Conservation (phyloP, 2,113 vertebrate species). For the Aramus guarauna region DNA sequence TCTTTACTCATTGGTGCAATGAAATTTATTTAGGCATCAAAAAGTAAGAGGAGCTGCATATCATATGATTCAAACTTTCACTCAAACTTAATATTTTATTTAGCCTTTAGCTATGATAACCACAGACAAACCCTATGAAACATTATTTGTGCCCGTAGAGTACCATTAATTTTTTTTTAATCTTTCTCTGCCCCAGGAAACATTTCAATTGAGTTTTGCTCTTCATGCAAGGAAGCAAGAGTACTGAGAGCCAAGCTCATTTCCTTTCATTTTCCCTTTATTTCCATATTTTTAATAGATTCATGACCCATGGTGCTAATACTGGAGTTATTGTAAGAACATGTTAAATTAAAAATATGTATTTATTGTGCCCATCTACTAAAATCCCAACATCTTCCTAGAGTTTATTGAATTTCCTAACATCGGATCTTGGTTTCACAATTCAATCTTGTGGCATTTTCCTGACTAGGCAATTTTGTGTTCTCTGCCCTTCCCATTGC, state of each 20-base stretch:
- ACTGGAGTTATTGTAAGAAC: background rate
- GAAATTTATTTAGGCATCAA: background rate
- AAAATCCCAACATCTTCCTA: background rate
- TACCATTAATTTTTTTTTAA: conserved; percentile 75
- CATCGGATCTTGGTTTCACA: background rate
- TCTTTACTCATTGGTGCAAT: background rate
- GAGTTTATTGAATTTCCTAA: background rate
- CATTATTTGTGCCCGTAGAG: conserved; percentile 21
- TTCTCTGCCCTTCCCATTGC: background rate
- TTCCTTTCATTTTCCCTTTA: conserved; percentile 41
- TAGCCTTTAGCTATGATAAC: conserved; percentile 45
- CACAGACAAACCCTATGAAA: conserved; percentile 40
- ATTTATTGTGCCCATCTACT: background rate
- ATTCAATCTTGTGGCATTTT: background rate
- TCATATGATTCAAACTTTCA: background rate
- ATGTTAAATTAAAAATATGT: background rate
- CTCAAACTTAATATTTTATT: conserved; percentile 39
- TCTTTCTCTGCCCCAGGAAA: conserved; percentile 67
- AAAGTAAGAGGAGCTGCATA: background rate
- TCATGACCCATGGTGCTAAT: background rate
- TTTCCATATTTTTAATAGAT: conserved; percentile 49
- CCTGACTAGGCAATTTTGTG: background rate
- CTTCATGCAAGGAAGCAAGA: conserved; percentile 43
- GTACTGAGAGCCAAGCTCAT: background rate
- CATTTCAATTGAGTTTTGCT: conserved; percentile 61